phyloP scores from a whole-genome alignment of 1,140 invertebrate species.

The Philopotamus ludificatus region DNA sequence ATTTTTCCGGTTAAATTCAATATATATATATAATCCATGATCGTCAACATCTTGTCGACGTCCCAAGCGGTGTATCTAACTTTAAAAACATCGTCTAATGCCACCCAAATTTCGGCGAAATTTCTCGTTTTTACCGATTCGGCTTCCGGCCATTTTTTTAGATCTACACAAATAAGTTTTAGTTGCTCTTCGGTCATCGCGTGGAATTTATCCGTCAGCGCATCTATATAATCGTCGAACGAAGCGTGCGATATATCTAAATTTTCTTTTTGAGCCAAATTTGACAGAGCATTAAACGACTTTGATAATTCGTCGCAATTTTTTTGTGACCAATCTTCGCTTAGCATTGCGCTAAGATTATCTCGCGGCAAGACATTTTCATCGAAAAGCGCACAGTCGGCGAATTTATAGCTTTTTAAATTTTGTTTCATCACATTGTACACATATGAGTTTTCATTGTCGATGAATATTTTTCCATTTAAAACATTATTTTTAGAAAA shows the following conservation, averaged over 20 bases:
- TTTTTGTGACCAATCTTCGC: slow-evolving; percentile 28
- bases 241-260: slow-evolving; percentile 44
- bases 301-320: slow-evolving; percentile 42
- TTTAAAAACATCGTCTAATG: slow-evolving; percentile 57
- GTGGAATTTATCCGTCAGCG: slow-evolving; percentile 48
- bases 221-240: slow-evolving; percentile 50
- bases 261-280: slow-evolving; percentile 44
- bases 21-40: slow-evolving; percentile 56
- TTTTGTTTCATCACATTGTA: slow-evolving; percentile 43
- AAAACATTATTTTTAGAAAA: not conserved
- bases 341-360: slow-evolving; percentile 16
- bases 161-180: slow-evolving; percentile 44
- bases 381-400: no score
- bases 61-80: slow-evolving; percentile 48
- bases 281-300: slow-evolving; percentile 47
- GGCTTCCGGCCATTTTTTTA: slow-evolving; percentile 47
- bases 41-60: slow-evolving; percentile 48
- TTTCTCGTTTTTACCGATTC: slow-evolving; percentile 45
- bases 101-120: slow-evolving; percentile 57
- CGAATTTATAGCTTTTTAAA: no score
- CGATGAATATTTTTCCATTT: slow-evolving; percentile 38
- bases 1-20: slow-evolving; percentile 47
- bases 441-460: slow-evolving; percentile 47
- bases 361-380: no score
- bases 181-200: slow-evolving; percentile 51